Conservation (phyloP, 1,140 invertebrate genomes). For the Melipona quadrifasciata region DNA sequence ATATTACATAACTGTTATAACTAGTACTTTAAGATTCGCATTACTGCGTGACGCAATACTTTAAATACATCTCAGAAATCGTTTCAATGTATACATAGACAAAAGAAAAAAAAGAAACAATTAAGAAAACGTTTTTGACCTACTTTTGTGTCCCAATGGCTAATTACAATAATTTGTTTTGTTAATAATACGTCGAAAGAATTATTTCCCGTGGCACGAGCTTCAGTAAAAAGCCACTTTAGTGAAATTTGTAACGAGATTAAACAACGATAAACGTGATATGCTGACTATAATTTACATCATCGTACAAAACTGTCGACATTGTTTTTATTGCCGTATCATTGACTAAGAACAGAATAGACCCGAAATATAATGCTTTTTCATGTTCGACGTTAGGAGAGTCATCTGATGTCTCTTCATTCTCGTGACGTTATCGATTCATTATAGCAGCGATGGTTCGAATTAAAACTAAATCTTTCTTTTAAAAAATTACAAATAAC, state of each 20-base stretch:
- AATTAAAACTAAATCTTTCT: no score
- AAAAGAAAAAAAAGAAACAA: background rate
- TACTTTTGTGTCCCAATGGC: background rate
- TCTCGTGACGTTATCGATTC: no score
- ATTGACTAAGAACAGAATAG: no score
- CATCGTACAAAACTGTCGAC: background rate
- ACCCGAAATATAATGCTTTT: no score
- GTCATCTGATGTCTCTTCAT: no score
- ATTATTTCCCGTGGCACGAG: background rate
- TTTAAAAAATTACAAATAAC: no score
- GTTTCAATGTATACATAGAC: background rate
- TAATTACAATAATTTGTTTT: background rate
- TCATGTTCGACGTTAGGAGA: no score
- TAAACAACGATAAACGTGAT: conserved; percentile 24
- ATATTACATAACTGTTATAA: background rate
- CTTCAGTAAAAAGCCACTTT: background rate
- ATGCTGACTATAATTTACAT: conserved; percentile 8
- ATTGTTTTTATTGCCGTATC: conserved; percentile 9
- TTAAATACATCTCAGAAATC: background rate
- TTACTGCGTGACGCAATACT: background rate
- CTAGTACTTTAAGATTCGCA: background rate
- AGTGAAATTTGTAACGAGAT: background rate
- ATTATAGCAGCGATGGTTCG: no score
- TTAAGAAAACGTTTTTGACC: background rate
- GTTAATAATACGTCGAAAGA: background rate